phyloP scores from a whole-genome alignment of 2,888 invertebrate genomes.

The Drosophila ochracea region DNA sequence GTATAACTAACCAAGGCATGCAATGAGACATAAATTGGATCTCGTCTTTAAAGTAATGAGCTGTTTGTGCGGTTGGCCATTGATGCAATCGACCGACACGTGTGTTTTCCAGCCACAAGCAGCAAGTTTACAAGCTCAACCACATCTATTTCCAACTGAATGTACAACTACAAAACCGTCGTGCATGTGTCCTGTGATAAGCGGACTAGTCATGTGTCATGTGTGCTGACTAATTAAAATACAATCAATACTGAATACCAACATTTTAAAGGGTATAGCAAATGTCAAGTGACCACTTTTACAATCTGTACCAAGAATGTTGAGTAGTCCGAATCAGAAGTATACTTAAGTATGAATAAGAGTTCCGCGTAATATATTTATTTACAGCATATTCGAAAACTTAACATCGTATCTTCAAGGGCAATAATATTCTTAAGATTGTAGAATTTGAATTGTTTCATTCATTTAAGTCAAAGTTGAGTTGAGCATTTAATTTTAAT shows the following conservation, averaged over 20 bases:
- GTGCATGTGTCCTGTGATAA: slow-evolving; percentile 30
- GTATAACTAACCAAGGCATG: not conserved
- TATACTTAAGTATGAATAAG: not conserved
- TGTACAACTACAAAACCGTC: slow-evolving; percentile 21
- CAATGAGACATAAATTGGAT: slow-evolving; percentile 19
- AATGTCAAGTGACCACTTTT: not conserved
- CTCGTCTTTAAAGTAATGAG: slow-evolving; percentile 43
- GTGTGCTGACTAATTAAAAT: slow-evolving; percentile 11
- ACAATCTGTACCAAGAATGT: not conserved
- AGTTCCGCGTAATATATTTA: not conserved
- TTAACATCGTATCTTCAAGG: not conserved
- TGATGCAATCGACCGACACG: not conserved
- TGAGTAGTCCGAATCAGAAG: not conserved
- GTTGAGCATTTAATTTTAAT: not conserved
- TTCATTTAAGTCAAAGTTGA: not conserved
- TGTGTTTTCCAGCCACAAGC: slow-evolving; percentile 54
- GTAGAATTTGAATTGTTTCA: not conserved
- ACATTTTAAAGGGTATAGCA: no score
- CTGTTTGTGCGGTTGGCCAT: slow-evolving; percentile 28
- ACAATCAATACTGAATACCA: not conserved
- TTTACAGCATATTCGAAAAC: not conserved
- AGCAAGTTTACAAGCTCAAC: slow-evolving; percentile 51
- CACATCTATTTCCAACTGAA: slow-evolving; percentile 25
- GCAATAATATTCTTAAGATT: not conserved
- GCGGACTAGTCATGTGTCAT: not conserved